Evolutionary conservation across 2,888 invertebrate species (phyloP).

Genomic region (Agrilus mali): DNA sequence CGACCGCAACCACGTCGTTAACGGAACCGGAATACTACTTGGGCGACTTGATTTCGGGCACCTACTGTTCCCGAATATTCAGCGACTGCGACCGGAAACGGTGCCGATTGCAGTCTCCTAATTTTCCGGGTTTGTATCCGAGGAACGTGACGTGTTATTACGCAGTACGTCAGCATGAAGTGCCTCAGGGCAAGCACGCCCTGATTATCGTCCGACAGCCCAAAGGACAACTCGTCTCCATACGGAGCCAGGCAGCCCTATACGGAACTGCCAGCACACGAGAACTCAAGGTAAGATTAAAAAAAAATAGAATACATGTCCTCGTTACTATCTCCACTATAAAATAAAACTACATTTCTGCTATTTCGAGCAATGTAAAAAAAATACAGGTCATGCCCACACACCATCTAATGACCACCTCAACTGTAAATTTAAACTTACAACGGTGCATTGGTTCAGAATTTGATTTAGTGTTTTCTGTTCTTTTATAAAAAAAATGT

Average conservation of each 20-base stretch:
- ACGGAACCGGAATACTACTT: conserved; percentile 53
- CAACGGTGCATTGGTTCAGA: no score
- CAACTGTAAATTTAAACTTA: no score
- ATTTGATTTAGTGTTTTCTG: no score
- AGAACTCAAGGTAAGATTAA: conserved; percentile 29
- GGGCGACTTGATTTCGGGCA: conserved; percentile 81
- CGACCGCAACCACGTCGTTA: conserved; percentile 27
- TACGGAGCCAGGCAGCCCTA: conserved; percentile 62
- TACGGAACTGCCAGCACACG: conserved; percentile 42
- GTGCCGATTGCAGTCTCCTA: conserved; percentile 82
- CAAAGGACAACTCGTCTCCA: conserved; percentile 74
- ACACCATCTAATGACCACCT: no score
- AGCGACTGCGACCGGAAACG: conserved; percentile 84
- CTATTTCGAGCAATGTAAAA: no score
- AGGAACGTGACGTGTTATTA: conserved; percentile 91
- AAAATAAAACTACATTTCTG: no score
- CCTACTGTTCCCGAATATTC: conserved; percentile 85
- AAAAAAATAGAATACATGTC: neutral
- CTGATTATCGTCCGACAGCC: conserved; percentile 75
- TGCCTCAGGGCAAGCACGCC: conserved; percentile 78
- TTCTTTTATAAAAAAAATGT: no score
- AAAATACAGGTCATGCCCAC: no score
- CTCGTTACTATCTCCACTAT: no score
- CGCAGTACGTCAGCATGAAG: conserved; percentile 73
- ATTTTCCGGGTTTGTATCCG: conserved; percentile 87